Evolutionary conservation across 1,140 invertebrate species (phyloP), one percentile per base, ranked within the genome.

Genomic region (Antheraea pernyi): DNA sequence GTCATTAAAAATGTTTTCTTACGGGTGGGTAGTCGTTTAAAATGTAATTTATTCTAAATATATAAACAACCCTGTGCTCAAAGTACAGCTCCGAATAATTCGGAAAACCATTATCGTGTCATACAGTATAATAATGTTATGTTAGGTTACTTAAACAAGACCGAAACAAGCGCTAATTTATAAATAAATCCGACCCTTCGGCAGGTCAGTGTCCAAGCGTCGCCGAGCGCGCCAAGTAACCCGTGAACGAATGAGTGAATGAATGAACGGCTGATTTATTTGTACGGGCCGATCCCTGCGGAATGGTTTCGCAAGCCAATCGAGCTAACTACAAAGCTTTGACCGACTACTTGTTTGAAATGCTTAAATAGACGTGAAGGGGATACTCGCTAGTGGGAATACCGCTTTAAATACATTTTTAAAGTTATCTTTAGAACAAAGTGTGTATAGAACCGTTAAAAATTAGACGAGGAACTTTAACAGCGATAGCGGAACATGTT

Each of bases 231-330:
- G 58, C 65, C 63, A 65, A 77, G 73, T 76, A 75, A 73, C 72
- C 66, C 73, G 76, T 73, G 76, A 80, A 73, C 68, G 78, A 72
- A 68, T 73, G 72, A 81, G 60, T 76, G 83, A 84, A 74, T 73
- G 81, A 84, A 71, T 79, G 83, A 81, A 81, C 79, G 80, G 69
- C 77, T 83, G 82, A 87, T 85, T 85, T 87, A 83, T 85, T 85
- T 82, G 78, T 75, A 72, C 72, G 75, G 42, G 11, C 72, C 76
- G 76, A 71, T 80, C 80, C 76, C 71, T n/a, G 68, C 68, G 74
- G 79, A 73, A 76, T 78, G 76, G 73, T 66, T 71, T 71, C 68
- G 71, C 74, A 66, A 76, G 71, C 81, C 79, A 80, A 83, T 81
- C 74, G 78, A 70, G 77, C 69, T 68, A 70, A 74, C 75, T 73